Base-by-base conservation (phyloP, 2,888 invertebrate species). In the Hydrotaea diabolus region DNA sequence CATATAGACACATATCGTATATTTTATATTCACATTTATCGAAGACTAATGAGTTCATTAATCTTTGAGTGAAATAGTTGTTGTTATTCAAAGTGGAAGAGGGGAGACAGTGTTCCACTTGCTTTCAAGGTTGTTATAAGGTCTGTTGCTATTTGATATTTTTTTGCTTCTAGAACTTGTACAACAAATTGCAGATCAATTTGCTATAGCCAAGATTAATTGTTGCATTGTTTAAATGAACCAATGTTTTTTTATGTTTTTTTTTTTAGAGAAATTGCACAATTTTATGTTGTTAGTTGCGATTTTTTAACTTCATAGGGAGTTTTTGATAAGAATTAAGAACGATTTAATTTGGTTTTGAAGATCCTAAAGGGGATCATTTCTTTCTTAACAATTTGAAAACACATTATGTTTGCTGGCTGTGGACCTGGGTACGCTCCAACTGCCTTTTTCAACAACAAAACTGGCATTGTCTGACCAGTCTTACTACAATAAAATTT, bases 11-110 rank as follows among this genome's bases (percentile, higher is more conserved):
- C 43, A 15, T 66, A 66, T 39, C 13, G 39, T 43, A 21, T 66
- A 21, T 62, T 31, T 66, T 66, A 11, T 66, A 57, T 59, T 57
- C 17, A 31, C 64, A n/a, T 74, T 69, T 46, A 31, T 46, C 21
- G 69, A 69, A 69, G 23, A 39, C 71, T 64, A 80, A 73, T 77
- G 73, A 49, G 64, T 66, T 43, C 49, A 80, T 72, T 77, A 75
- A 74, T 74, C 74, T 74, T n/a, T 19, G 15, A 11, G 26, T n/a
- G 43, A 15, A 11, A 46, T 46, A 23, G 8, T 46, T 7, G 11
- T 23, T 23, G 21, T 23, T 64, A 23, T n/a, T n/a, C n/a, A n/a
- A n/a, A n/a, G n/a, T n/a, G n/a, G n/a, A n/a, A n/a, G n/a, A n/a
- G n/a, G 13, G 2, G 2, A 49, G 8, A 49, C 2, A 21, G 13